Conservation (phyloP, 2,888 invertebrate genomes). For the Cryptops parisi region DNA sequence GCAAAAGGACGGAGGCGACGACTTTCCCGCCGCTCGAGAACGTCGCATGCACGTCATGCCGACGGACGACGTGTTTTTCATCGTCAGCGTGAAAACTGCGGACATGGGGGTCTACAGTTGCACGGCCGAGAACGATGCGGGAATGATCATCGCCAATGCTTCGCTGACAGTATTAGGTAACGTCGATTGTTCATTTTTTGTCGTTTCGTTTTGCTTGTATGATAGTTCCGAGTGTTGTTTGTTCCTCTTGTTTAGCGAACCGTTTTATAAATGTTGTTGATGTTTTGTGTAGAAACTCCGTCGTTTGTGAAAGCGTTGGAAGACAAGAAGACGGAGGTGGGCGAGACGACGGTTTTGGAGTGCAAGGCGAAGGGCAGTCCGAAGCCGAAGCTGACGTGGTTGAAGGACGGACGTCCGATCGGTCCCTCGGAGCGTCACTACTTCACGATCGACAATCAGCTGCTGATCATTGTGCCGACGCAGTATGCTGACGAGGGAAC, state of each 20-base stretch:
- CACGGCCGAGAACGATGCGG: constrained; percentile 79
- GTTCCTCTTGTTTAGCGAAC: neutral
- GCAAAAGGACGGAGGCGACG: constrained; percentile 72
- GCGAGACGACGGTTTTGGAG: constrained; percentile 71
- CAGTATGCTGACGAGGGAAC: constrained; percentile 61
- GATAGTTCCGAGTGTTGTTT: too few relatives aligned
- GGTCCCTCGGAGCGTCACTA: constrained; percentile 64
- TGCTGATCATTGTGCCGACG: constrained; percentile 72
- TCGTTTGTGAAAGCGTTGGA: constrained; percentile 73
- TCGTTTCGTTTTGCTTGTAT: too few relatives aligned
- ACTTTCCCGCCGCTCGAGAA: constrained; percentile 88
- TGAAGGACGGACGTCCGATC: constrained; percentile 62
- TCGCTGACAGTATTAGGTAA: constrained; percentile 55
- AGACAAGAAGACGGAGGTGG: constrained; percentile 63
- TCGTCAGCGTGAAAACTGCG: constrained; percentile 71
- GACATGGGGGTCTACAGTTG: constrained; percentile 91
- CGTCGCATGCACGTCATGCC: constrained; percentile 85
- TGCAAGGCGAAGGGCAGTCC: constrained; percentile 78
- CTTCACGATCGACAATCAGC: constrained; percentile 71
- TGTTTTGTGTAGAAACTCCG: constrained; percentile 48
- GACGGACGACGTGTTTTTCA: constrained; percentile 79
- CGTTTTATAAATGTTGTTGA: too few relatives aligned
- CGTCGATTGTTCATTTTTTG: too few relatives aligned
- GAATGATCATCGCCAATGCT: constrained; percentile 70
- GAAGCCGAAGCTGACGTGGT: constrained; percentile 65